Percentiles rank a stretch among this genome's conserved stretches.
Evolutionary conservation across 2,888 invertebrate species (phyloP).

Genomic region (Leptothorax acervorum): DNA sequence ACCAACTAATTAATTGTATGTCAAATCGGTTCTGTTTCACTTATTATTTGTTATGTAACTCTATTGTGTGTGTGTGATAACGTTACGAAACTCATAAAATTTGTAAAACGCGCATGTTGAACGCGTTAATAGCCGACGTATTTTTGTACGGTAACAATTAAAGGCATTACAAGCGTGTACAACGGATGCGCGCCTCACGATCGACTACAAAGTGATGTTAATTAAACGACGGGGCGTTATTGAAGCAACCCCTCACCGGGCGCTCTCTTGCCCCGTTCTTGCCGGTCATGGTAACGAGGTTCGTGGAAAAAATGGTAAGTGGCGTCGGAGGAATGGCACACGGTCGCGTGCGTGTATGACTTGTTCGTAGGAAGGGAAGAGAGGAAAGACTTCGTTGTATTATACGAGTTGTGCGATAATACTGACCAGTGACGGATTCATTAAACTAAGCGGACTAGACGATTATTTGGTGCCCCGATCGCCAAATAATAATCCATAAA

Average conservation of each 20-base stretch:
- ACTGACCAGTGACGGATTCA: constrained; percentile 46
- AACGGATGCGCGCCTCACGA: constrained; percentile 56
- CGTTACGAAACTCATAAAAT: background rate
- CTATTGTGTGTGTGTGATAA: background rate
- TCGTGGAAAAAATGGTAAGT: constrained; percentile 83
- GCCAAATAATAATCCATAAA: background rate
- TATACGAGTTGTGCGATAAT: constrained; percentile 63
- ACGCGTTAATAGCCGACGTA: background rate
- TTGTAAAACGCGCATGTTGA: background rate
- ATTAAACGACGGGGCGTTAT: constrained; percentile 79
- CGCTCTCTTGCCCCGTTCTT: constrained; percentile 79
- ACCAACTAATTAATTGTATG: too few relatives aligned
- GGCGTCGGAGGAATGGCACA: constrained; percentile 70
- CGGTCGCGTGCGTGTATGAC: constrained; percentile 70
- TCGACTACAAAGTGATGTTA: constrained; percentile 77
- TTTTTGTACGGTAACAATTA: background rate
- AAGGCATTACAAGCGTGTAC: constrained; percentile 20
- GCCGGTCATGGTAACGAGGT: constrained; percentile 81
- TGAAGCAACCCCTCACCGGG: constrained; percentile 71
- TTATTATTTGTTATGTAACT: too few relatives aligned
- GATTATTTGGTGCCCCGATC: background rate
- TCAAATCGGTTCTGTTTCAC: too few relatives aligned
- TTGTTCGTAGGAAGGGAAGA: constrained; percentile 35
- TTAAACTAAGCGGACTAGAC: background rate
- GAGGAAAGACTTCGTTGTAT: constrained; percentile 60